Conservation (phyloP, 2,113 vertebrate species). For the Bothrops jararaca region DNA sequence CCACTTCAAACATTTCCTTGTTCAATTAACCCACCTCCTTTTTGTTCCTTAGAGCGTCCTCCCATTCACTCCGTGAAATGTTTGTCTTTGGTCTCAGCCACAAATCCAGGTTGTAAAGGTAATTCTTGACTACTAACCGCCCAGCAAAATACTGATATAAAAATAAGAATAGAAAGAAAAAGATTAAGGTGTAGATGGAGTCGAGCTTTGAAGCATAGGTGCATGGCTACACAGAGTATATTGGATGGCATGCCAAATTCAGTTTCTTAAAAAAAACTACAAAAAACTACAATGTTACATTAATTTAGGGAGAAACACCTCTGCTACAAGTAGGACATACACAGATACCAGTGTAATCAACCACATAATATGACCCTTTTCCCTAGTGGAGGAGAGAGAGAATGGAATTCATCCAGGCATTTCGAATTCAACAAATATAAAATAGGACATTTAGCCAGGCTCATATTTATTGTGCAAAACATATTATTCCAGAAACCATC, state of each 20-base stretch:
- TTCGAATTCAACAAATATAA: too few species aligned
- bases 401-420: not conserved
- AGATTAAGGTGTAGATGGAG: not conserved
- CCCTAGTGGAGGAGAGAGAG: not conserved
- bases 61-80: constrained; percentile 71
- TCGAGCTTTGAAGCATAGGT: not conserved
- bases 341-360: not conserved
- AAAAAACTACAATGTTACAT: not conserved
- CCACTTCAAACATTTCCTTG: not conserved
- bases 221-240: not conserved
- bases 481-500: not conserved
- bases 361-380: too few species aligned
- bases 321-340: not conserved
- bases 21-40: constrained; percentile 70
- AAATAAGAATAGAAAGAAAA: not conserved
- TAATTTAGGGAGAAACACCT: not conserved
- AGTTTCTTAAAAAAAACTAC: not conserved
- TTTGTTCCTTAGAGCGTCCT: constrained; percentile 72
- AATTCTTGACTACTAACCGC: constrained; percentile 76
- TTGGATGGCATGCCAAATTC: not conserved
- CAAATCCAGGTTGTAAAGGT: constrained; percentile 68
- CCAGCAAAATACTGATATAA: constrained; percentile 83
- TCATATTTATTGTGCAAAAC: not conserved
- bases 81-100: constrained; percentile 72
- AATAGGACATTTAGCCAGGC: not conserved